phyloP scores from a whole-genome alignment of 2,888 invertebrate genomes.

The Pinctada fucata region DNA sequence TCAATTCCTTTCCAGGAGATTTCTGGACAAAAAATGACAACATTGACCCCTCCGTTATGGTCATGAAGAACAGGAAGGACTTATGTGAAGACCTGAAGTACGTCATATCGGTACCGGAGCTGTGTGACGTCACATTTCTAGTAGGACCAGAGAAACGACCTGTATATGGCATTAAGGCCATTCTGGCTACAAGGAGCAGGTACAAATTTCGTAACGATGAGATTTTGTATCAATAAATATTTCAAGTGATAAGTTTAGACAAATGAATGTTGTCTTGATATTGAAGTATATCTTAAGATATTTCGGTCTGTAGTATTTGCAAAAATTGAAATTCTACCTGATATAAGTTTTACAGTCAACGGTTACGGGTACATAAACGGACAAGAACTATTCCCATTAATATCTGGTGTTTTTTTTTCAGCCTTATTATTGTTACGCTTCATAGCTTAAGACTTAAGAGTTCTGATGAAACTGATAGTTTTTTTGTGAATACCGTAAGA shows the following conservation, averaged over 20 bases:
- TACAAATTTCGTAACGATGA: background rate
- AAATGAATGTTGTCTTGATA: too few species aligned
- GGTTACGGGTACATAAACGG: too few species aligned
- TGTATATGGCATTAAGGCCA: conserved; percentile 36
- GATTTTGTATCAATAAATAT: background rate
- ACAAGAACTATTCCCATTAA: too few species aligned
- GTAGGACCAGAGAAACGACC: conserved; percentile 31
- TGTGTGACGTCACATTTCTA: conserved; percentile 38
- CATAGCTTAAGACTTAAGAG: too few species aligned
- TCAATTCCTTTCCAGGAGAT: background rate
- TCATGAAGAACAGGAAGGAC: conserved; percentile 31
- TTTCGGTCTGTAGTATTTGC: too few species aligned
- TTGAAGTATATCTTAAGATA: too few species aligned
- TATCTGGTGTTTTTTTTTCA: too few species aligned
- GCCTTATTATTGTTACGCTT: too few species aligned
- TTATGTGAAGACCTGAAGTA: conserved; percentile 40
- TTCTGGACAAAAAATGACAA: conserved; percentile 22
- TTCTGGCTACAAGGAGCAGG: conserved; percentile 38
- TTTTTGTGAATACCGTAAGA: background rate
- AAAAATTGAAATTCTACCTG: too few species aligned
- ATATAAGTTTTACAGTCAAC: too few species aligned
- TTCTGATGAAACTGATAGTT: too few species aligned
- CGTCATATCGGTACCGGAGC: conserved; percentile 41
- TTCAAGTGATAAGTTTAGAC: too few species aligned
- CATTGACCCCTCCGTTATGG: conserved; percentile 25